Evolutionary conservation across 2,797 vertebrate genomes (phyloP).

Genomic region (Acanthurus leucopareius): DNA sequence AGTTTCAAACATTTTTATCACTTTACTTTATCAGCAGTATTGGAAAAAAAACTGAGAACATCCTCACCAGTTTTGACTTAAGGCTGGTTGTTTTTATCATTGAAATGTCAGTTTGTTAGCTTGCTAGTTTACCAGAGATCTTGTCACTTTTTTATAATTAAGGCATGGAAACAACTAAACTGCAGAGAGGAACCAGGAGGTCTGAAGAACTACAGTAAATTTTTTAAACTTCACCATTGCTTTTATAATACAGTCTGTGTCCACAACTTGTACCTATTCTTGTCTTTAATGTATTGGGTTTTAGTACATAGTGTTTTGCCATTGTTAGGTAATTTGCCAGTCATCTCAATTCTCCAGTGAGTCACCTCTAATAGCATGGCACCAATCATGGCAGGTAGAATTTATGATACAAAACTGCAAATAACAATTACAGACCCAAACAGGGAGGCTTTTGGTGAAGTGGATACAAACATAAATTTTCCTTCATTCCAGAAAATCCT

Average conservation of each 20-base stretch:
- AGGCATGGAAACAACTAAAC: not conserved
- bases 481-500: conserved; percentile 1
- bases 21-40: not conserved
- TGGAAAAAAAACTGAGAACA: not conserved
- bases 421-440: conserved; percentile 5
- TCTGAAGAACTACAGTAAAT: not conserved
- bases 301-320: not conserved
- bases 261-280: not conserved
- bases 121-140: not conserved
- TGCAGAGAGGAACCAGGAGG: not conserved
- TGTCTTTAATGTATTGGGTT: conserved; percentile 6
- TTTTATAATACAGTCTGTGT: not conserved
- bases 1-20: conserved; percentile 1
- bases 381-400: conserved; percentile 3
- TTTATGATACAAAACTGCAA: conserved; percentile 27
- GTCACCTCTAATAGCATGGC: not conserved
- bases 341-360: not conserved
- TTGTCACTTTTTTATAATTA: conserved; percentile 3
- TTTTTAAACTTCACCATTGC: not conserved
- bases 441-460: not conserved
- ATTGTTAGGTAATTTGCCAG: not conserved
- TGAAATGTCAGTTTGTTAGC: not conserved
- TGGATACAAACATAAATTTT: conserved; percentile 16
- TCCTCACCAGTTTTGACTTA: not conserved
- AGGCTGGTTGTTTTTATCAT: not conserved